phyloP scores from a whole-genome alignment of 2,888 invertebrate genomes.

The Drosophila peninsularis region DNA sequence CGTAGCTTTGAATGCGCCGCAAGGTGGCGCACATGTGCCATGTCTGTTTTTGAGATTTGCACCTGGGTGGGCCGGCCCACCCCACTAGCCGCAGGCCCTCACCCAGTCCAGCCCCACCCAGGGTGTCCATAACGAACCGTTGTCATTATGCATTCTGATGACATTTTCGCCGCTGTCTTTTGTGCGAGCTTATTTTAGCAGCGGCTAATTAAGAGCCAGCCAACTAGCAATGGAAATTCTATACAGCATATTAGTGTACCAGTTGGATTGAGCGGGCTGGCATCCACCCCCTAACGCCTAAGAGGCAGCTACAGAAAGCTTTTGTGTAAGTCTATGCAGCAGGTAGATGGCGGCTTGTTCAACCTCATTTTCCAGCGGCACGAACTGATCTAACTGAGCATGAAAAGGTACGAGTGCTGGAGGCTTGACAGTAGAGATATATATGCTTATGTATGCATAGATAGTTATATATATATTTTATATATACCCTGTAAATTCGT shows the following conservation, averaged over 20 bases:
- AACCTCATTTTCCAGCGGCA: background rate
- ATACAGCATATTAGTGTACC: constrained; percentile 49
- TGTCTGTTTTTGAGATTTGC: constrained; percentile 63
- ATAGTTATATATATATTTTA: background rate
- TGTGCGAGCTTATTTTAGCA: constrained; percentile 68
- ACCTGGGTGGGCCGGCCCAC: constrained; percentile 38
- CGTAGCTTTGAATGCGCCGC: constrained; percentile 59
- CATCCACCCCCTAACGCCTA: background rate
- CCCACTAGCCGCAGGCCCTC: constrained; percentile 23
- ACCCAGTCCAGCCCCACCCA: background rate
- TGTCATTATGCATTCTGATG: constrained; percentile 82
- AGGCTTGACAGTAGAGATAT: background rate
- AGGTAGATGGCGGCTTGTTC: background rate
- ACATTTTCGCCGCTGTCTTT: constrained; percentile 73
- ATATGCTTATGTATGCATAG: background rate
- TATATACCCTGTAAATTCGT: background rate
- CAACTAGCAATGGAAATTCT: constrained; percentile 62
- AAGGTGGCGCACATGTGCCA: constrained; percentile 68
- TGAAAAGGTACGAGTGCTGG: too few relatives aligned
- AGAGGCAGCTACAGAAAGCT: background rate
- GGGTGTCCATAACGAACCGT: constrained; percentile 52
- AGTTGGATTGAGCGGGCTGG: background rate
- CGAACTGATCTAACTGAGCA: background rate
- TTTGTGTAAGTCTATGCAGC: constrained; percentile 1
- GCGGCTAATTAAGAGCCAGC: constrained; percentile 69